Evolutionary conservation across 2,888 invertebrate genomes (phyloP).

Genomic region (Malacosoma neustria): DNA sequence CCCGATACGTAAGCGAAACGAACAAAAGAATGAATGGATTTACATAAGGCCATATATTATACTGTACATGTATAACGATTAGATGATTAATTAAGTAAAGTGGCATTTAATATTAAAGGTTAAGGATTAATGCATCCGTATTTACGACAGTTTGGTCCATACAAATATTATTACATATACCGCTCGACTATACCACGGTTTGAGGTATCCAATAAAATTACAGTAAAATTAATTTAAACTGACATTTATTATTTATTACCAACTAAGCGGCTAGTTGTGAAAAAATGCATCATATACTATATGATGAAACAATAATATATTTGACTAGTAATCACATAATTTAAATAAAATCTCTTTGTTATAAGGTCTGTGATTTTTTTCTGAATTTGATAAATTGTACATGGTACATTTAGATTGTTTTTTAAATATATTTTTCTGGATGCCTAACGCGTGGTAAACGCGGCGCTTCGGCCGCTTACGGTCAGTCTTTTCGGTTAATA

Average conservation of each 20-base stretch:
- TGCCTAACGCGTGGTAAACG: constrained; percentile 45
- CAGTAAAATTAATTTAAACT: no score
- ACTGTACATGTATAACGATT: constrained; percentile 72
- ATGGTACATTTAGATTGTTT: no score
- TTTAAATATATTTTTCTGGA: constrained; percentile 38
- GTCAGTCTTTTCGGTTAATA: constrained; percentile 71
- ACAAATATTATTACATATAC: constrained; percentile 69
- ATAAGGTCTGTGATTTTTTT: no score
- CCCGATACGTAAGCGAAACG: no score
- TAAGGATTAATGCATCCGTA: constrained; percentile 68
- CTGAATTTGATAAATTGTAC: no score
- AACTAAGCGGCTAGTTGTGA: no score
- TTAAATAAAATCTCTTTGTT: no score
- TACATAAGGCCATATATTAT: constrained; percentile 72
- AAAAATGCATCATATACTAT: no score
- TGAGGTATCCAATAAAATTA: constrained; percentile 43
- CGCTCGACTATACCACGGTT: constrained; percentile 38
- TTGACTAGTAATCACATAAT: no score
- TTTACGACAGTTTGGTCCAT: constrained; percentile 74
- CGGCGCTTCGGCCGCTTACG: constrained; percentile 65
- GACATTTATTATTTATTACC: no score
- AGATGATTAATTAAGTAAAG: constrained; percentile 69
- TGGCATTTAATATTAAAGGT: constrained; percentile 61
- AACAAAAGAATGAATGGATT: constrained; percentile 62
- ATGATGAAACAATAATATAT: no score